Conservation (phyloP, 2,888 invertebrate genomes). For the Macaria notata region DNA sequence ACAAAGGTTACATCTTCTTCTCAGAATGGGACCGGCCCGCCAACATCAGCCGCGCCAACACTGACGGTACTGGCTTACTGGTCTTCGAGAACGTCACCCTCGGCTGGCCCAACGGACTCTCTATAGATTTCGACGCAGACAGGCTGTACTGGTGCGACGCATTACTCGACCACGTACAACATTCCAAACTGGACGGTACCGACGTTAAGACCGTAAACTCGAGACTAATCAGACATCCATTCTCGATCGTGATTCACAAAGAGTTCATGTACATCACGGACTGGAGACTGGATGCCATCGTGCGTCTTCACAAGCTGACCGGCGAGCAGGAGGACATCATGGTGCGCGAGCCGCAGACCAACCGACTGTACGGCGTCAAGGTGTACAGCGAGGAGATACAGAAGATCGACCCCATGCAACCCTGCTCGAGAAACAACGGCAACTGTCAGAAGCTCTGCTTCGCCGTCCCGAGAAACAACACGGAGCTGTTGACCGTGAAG, state of each 20-base stretch:
- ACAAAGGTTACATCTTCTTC: conserved; percentile 96
- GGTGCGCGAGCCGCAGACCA: conserved; percentile 94
- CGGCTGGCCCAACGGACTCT: conserved; percentile 98
- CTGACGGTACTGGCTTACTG: conserved; percentile 93
- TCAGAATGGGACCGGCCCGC: conserved; percentile 98
- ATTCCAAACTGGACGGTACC: conserved; percentile 94
- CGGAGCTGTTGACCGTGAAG: conserved; percentile 81
- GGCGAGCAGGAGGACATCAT: conserved; percentile 94
- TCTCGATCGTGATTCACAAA: conserved; percentile 94
- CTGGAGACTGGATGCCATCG: conserved; percentile 97
- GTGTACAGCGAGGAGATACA: conserved; percentile 91
- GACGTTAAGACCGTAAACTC: conserved; percentile 96
- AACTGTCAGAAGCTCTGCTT: conserved; percentile 98
- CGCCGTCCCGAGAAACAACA: conserved; percentile 87
- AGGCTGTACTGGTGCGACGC: conserved; percentile 99
- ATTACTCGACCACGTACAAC: conserved; percentile 96
- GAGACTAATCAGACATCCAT: conserved; percentile 92
- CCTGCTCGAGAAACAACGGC: conserved; percentile 92
- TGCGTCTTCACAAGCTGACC: conserved; percentile 92
- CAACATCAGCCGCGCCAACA: conserved; percentile 95
- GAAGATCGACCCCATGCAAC: conserved; percentile 86
- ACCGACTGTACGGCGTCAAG: conserved; percentile 95
- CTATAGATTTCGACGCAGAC: conserved; percentile 94
- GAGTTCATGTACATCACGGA: conserved; percentile 98
- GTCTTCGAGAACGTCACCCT: conserved; percentile 95